phyloP scores from a whole-genome alignment of 2,797 vertebrate genomes.

The Gallinago stenura region DNA sequence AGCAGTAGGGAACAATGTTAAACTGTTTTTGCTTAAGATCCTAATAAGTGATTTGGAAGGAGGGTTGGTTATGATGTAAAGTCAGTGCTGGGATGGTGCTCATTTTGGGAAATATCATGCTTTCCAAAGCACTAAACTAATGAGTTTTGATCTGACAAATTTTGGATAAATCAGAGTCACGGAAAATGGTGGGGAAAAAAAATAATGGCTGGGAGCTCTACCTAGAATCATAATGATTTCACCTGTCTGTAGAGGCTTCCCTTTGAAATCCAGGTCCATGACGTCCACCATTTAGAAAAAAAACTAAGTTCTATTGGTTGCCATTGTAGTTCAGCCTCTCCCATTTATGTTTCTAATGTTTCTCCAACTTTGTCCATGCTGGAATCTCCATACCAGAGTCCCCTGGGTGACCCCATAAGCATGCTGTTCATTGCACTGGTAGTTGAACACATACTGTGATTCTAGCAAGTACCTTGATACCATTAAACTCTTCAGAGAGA shows the following conservation, averaged over 20 bases:
- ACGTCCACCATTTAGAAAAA: not conserved
- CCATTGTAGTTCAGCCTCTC: not conserved
- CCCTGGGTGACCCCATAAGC: not conserved
- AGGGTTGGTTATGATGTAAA: not conserved
- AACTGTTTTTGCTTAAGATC: slow-evolving; percentile 21
- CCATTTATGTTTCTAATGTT: not conserved
- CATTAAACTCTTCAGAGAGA: not conserved
- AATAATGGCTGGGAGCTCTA: not conserved
- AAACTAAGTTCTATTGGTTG: not conserved
- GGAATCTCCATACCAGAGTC: not conserved
- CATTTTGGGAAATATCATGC: not conserved
- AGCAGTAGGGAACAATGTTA: slow-evolving; percentile 16
- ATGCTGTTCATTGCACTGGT: not conserved
- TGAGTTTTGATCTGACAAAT: not conserved
- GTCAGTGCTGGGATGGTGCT: not conserved
- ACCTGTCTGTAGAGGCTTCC: not conserved
- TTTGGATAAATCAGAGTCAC: not conserved
- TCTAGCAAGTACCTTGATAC: not conserved
- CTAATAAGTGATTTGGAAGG: not conserved
- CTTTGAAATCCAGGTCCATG: not conserved
- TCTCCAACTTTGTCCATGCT: not conserved
- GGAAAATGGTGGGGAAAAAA: not conserved
- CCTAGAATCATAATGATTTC: not conserved
- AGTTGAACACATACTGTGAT: not conserved
- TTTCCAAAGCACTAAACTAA: not conserved